A percentile compares a stretch with the other conserved stretches of the same genome.
Evolutionary conservation across 1,140 invertebrate species (phyloP).

Genomic region (Pristionchus pacificus): DNA sequence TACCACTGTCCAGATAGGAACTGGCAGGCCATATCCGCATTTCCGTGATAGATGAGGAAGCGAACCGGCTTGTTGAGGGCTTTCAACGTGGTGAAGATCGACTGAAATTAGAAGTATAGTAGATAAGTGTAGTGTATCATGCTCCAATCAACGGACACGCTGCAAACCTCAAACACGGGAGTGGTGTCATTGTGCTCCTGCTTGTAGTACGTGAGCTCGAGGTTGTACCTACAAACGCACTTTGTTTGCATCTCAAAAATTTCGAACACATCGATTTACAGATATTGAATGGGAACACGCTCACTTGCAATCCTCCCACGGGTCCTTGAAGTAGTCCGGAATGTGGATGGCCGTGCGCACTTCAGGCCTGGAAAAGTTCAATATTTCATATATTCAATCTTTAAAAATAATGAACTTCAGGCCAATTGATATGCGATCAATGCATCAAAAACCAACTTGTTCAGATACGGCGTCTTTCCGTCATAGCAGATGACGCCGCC

Average conservation of each 20-base stretch:
- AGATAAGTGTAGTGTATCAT: too few relatives aligned
- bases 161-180: conserved; percentile 35
- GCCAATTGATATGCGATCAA: too few relatives aligned
- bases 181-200: conserved; percentile 37
- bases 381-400: background rate
- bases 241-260: too few relatives aligned
- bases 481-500: conserved; percentile 33
- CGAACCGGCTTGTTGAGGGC: conserved; percentile 40
- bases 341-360: conserved; percentile 58
- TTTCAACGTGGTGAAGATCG: background rate
- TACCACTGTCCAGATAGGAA: conserved; percentile 64
- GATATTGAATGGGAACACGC: too few relatives aligned
- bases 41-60: conserved; percentile 63
- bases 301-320: conserved; percentile 46
- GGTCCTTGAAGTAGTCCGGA: conserved; percentile 40
- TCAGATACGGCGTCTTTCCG: conserved; percentile 15
- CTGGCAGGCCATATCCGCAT: conserved; percentile 64
- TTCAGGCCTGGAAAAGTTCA: background rate
- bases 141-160: too few relatives aligned
- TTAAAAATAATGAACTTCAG: too few relatives aligned
- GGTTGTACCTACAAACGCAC: too few relatives aligned
- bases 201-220: conserved; percentile 34
- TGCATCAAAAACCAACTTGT: too few relatives aligned
- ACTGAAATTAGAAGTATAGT: too few relatives aligned
- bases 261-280: too few relatives aligned